Evolutionary conservation across 1,140 invertebrate species (phyloP).

Genomic region (Subanguina moxae): DNA sequence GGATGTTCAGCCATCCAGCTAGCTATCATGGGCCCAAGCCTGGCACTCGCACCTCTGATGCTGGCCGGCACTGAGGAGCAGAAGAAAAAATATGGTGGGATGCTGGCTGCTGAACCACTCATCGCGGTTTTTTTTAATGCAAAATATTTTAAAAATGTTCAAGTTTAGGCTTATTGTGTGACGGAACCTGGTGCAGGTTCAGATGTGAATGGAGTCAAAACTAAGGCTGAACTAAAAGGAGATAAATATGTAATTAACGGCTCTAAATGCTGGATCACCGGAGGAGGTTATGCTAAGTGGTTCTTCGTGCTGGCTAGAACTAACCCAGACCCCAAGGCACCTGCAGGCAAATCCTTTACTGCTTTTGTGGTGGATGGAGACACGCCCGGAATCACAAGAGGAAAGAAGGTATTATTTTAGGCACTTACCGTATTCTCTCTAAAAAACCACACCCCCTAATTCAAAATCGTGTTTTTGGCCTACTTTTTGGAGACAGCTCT

Average conservation of each 20-base stretch:
- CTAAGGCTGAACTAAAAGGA: constrained; percentile 46
- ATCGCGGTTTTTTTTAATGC: constrained; percentile 69
- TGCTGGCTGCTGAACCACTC: constrained; percentile 77
- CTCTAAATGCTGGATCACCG: constrained; percentile 41
- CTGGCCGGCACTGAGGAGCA: constrained; percentile 80
- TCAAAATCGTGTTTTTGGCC: no score
- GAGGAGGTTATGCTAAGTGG: constrained; percentile 44
- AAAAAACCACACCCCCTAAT: no score
- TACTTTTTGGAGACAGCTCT: no score
- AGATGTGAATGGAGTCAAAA: constrained; percentile 51
- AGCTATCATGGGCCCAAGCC: constrained; percentile 66
- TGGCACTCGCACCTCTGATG: constrained; percentile 81
- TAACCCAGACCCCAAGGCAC: constrained; percentile 81
- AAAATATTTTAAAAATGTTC: neutral
- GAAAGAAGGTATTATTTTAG: constrained; percentile 72
- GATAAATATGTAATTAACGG: constrained; percentile 45
- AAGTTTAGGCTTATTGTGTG: constrained; percentile 65
- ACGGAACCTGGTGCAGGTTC: constrained; percentile 85
- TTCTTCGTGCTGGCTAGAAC: constrained; percentile 90
- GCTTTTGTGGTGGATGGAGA: constrained; percentile 92
- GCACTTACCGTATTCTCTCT: no score
- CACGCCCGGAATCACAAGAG: constrained; percentile 76
- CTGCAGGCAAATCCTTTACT: constrained; percentile 85
- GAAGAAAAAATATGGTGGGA: constrained; percentile 85
- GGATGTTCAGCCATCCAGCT: constrained; percentile 89